phyloP scores from a whole-genome alignment of 2,888 invertebrate genomes.

The Limnephilus auricula region DNA sequence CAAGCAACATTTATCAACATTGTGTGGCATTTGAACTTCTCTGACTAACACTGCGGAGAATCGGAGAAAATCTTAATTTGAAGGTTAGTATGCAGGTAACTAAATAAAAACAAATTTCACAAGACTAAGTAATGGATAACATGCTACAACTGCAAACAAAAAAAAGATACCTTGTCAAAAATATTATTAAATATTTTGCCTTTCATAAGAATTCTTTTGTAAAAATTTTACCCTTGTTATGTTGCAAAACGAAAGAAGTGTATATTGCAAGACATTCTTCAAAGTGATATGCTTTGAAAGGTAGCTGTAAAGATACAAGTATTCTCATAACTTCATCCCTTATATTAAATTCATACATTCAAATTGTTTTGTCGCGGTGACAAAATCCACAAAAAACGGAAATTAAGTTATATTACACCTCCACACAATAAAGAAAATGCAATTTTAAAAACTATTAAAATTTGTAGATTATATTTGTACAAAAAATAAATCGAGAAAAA shows the following conservation, averaged over 20 bases:
- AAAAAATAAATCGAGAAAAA: neutral
- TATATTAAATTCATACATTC: neutral
- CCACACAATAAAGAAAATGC: neutral
- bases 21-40: neutral
- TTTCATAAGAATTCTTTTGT: neutral
- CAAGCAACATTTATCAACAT: no score
- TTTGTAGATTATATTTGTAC: no score
- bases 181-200: no score
- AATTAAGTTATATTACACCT: neutral
- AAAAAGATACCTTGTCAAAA: no score
- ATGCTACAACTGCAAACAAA: no score
- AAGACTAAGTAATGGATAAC: no score
- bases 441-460: no score
- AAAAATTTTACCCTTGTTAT: neutral
- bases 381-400: neutral
- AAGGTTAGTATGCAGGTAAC: no score
- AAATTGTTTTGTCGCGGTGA: neutral
- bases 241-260: neutral
- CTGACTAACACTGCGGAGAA: neutral
- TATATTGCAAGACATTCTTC: neutral
- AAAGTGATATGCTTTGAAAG: no score
- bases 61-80: no score
- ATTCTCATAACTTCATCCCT: neutral
- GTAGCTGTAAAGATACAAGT: neutral
- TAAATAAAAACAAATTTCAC: no score